Base-by-base conservation (phyloP, 2,797 vertebrate genomes). In the Sebastolobus altivelis region DNA sequence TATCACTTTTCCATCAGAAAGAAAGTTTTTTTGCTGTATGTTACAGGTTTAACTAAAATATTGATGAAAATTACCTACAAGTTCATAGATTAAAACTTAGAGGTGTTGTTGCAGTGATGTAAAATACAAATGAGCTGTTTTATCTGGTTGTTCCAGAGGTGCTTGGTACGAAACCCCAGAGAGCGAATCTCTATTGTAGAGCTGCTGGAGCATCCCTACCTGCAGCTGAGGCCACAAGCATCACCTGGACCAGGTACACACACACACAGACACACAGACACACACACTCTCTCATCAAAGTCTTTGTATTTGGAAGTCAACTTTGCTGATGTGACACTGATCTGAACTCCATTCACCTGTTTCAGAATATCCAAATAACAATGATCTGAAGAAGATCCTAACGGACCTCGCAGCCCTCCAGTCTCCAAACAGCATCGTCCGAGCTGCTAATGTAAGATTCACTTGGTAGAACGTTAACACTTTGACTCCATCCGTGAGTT, bases 371-470 rank as follows among this genome's bases (percentile, higher is more conserved):
- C 55, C 80, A 12, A 85, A 31, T 35, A 92, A 92, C 77, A 89
- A 93, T 63, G 97, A 99, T 91, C 94, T 99, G 78, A 95, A 97
- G 90, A 95, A 93, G 81, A 97, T 99, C 87, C 95, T 99, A 43
- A 97, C 96, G 1, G 97, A 99, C 60, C 96, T 99, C 2, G 97
- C 97, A 72, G 97, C 95, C 71, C 95, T 99, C 62, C 97, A 98
- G 95, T 99, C 98, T 87, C 98, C 98, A 67, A 98, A 97, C 93
- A 98, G 97, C 88, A 98, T 99, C 86, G 94, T 96, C 79, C 96
- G 97, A 95, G 97, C 97, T 89, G 97, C 97, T 5, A 97, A 95
- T 88, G 98, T 99, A 92, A 96, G 97, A 88, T 61, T 73, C 2
- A 11, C 12, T 49, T 11, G 5, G 10, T 6, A 33, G 0, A 68